Evolutionary conservation across 2,113 vertebrate species (phyloP).

Genomic region (Grammomys surdaster): DNA sequence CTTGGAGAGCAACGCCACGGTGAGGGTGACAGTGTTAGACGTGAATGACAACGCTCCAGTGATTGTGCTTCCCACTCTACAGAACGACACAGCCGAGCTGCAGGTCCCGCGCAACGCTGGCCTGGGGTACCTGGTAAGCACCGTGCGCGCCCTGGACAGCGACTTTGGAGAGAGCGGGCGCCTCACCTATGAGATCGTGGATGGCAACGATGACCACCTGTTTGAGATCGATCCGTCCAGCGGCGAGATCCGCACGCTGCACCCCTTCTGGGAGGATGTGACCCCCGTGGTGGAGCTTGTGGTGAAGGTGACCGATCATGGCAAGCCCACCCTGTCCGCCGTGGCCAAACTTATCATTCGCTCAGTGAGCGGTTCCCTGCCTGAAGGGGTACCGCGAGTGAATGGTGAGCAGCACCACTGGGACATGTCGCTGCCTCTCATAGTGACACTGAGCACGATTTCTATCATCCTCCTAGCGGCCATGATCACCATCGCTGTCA

Average conservation of each 20-base stretch:
- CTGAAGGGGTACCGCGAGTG: slow-evolving; percentile 94
- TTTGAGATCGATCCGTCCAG: slow-evolving; percentile 97
- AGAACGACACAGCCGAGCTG: slow-evolving; percentile 98
- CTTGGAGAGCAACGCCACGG: slow-evolving; percentile 96
- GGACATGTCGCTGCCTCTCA: slow-evolving; percentile 98
- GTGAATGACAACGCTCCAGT: slow-evolving; percentile 98
- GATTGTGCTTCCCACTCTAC: slow-evolving; percentile 94
- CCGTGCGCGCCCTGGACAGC: slow-evolving; percentile 95
- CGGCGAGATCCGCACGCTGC: slow-evolving; percentile 96
- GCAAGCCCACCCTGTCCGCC: slow-evolving; percentile 96
- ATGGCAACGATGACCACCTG: slow-evolving; percentile 97
- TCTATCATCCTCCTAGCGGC: slow-evolving; percentile 98
- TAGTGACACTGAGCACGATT: slow-evolving; percentile 97
- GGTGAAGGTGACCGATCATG: slow-evolving; percentile 97
- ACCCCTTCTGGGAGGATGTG: slow-evolving; percentile 97
- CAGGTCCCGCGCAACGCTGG: slow-evolving; percentile 97
- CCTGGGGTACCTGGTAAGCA: slow-evolving; percentile 96
- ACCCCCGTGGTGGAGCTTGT: slow-evolving; percentile 96
- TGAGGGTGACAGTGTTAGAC: slow-evolving; percentile 95
- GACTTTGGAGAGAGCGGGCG: slow-evolving; percentile 98
- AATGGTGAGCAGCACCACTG: slow-evolving; percentile 96
- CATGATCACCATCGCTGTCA: slow-evolving; percentile 98
- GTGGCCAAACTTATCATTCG: slow-evolving; percentile 96
- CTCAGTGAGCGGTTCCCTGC: slow-evolving; percentile 94
- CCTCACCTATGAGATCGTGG: slow-evolving; percentile 97